Evolutionary conservation across 2,797 vertebrate genomes (phyloP), one percentile per base, ranked within the genome.

Genomic region (Smutsia gigantea): DNA sequence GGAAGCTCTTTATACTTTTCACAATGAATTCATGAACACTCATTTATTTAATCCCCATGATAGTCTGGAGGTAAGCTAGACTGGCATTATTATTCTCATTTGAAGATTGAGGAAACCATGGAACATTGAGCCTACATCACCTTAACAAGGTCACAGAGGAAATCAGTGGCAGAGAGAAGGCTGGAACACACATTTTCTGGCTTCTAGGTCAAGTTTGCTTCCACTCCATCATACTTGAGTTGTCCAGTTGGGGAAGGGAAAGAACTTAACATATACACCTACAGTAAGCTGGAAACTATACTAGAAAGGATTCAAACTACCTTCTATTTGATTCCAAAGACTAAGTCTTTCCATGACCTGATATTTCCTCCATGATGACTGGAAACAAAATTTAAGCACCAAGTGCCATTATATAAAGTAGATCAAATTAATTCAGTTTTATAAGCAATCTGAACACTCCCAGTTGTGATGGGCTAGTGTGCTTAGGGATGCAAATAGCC

Each of bases 141-240:
- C 51, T 95, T 84, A 75, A 71, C 89, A 97, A 97, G 92, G 93
- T 93, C 92, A 87, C 89, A 84, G 87, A 94, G 55, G 81, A 81
- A 84, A 78, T 27, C 10, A 89, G 59, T 42, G 79, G 72, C 14
- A 69, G 68, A 77, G 6, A 0, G 69, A 96, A 18, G 19, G 23
- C 13, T 68, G 29, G 83, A 95, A 96, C 85, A 90, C 74, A 94
- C 69, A 92, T 93, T 59, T 53, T 69, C 34, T 93, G 64, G 14
- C 25, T 95, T 95, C 21, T 63, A 34, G 23, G 72, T 94, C 57
- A 81, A 75, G 37, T 69, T 84, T 93, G 64, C 71, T 93, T 63
- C 49, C 29, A 31, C 39, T 83, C 39, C 15, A n/a, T 78, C 83
- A 14, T 13, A 34, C 63, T 83, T 68, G 57, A 88, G 72, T 49